Evolutionary conservation across 2,797 vertebrate species (phyloP).

Genomic region (Onychomys leucogaster): DNA sequence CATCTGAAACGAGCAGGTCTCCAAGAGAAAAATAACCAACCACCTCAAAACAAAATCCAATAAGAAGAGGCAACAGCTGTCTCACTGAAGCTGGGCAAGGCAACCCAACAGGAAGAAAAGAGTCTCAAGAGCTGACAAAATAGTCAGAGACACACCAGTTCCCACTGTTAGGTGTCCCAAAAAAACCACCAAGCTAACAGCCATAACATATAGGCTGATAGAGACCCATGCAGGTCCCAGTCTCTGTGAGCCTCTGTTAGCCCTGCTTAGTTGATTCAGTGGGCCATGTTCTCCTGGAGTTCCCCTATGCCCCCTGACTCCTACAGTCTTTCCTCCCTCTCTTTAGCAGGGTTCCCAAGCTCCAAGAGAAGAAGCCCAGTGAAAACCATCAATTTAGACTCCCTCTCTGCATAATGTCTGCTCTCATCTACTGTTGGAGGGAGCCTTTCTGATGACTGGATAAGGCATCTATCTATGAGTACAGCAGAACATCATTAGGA

Average conservation of each 20-base stretch:
- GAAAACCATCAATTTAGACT: background rate
- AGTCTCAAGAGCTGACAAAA: background rate
- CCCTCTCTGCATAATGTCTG: background rate
- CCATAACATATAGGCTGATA: background rate
- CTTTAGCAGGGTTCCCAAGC: background rate
- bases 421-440: background rate
- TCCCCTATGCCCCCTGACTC: too few species aligned
- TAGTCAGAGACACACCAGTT: background rate
- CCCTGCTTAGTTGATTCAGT: background rate
- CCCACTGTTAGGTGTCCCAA: background rate
- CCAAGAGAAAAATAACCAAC: background rate
- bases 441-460: background rate
- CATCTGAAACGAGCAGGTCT: background rate
- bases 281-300: background rate
- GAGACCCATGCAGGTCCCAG: background rate
- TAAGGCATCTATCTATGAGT: background rate
- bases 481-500: background rate
- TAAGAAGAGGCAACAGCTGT: background rate
- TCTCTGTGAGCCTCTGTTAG: background rate
- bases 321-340: background rate
- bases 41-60: background rate
- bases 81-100: background rate
- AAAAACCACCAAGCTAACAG: background rate
- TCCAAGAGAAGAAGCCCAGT: background rate
- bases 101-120: background rate